Base-by-base conservation (phyloP, 2,888 invertebrate genomes). In the Aromia moschata region DNA sequence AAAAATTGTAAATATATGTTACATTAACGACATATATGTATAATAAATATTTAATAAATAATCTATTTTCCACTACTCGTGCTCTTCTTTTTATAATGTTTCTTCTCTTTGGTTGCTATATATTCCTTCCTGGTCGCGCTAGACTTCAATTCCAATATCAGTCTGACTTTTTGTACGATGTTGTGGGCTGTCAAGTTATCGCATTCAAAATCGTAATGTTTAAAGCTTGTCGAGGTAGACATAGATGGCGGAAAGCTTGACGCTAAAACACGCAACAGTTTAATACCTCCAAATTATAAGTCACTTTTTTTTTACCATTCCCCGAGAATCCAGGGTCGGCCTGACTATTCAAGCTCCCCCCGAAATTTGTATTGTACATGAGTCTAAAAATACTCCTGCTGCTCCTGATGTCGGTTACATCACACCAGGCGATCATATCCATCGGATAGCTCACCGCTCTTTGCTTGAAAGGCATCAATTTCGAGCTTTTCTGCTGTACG, bases 151-250 rank as follows among this genome's bases (percentile, higher is more conserved):
- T 94, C 92, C 60, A 96, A 80, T 63, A 96, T 95, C 59, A 92
- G 89, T 79, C 92, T 93, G 9, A 96, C 86, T 83, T 96, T 95
- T 65, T 90, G 89, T 0, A 93, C 91, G 44, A 96, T 94, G 79
- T 93, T 93, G 66, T 88, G 87, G 0, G 93, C 93, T 1, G 85
- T 86, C 2, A 84, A 83, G 43, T 86, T 84, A 64, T 94, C 93
- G 1, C 91, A 87, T 81, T 96, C 96, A 76, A 96, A 96, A 75
- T 93, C 93, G 72, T 93, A 93, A 75, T 90, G 88, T 77, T 94
- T 94, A 79, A 92, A 95, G 49, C 88, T 87, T 3, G 84, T 80
- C 1, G 83, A 83, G 71, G 82, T 78, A 60, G 82, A 80, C 16
- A 80, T 72, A 17, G 70, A 57, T n/a, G 74, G 70, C 73, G 69